Evolutionary conservation across 1,140 invertebrate genomes (phyloP), one percentile per base, ranked within the genome.

Genomic region (Carposina sasakii): DNA sequence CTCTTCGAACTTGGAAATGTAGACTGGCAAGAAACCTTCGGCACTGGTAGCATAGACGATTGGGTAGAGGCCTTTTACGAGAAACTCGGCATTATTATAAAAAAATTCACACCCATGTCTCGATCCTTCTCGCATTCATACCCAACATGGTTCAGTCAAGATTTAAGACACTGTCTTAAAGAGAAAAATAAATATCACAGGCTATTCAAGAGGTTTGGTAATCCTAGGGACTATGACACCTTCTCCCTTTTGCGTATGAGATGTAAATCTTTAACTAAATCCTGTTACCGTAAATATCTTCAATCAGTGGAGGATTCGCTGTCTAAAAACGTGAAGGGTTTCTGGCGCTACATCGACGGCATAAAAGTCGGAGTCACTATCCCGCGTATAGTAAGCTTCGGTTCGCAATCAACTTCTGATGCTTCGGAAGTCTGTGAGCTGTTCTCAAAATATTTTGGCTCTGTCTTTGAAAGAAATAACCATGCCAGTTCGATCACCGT

Each of bases 151-250:
- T 39, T 13, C 17, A 19, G 15, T 6, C 9, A 16, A 5, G 36
- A 15, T 13, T 20, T 39, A 39, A 20, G n/a, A 20, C 5, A 9
- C 6, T 28, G 24, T 12, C 24, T 28, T 6, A 28, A 28, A 12
- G 24, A 28, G 12, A 28, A 28, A 28, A 2, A 16, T 19, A 39
- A 39, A 39, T 39, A 4, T 20, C 36, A 39, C n/a, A 39, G 17
- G 17, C 15, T 19, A n/a, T 19, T 19, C n/a, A 39, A 39, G 21
- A 39, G 12, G 17, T 39, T 13, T 20, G 36, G 36, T 3, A 39
- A 39, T 20, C 36, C 36, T 4, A 39, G 36, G n/a, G 36, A 39
- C n/a, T 39, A 39, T 20, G 36, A 39, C 21, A 5, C 36, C 5
- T 39, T 28, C 12, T 28, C 24, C 6, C 6, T 28, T 6, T 28